Percentiles rank a stretch among this genome's conserved stretches.
These are phyloP conservation scores for Ligdia adustata DNA, from an alignment of 2,888 invertebrate species.

Conservation along the genomic window DNA sequence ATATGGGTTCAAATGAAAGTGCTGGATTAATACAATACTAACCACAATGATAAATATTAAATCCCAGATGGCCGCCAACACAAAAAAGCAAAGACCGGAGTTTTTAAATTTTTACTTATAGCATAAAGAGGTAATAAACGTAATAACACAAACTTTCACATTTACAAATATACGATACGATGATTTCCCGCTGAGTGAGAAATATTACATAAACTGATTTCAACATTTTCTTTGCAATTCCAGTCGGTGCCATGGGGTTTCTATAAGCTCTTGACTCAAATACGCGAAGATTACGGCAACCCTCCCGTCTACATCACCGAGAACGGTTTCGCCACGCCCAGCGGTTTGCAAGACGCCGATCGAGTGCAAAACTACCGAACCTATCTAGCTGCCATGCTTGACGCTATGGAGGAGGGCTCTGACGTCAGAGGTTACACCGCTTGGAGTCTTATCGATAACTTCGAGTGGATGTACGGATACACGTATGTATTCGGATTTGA, in stretches of 20 bases:
- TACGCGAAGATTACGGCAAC: slow-evolving; percentile 74
- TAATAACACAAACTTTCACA: no score
- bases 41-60: no score
- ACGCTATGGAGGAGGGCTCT: slow-evolving; percentile 70
- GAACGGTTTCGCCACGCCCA: slow-evolving; percentile 68
- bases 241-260: slow-evolving; percentile 79
- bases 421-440: slow-evolving; percentile 78
- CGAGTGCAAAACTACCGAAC: slow-evolving; percentile 61
- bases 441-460: slow-evolving; percentile 86
- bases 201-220: no score
- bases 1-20: no score
- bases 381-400: slow-evolving; percentile 65
- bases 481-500: slow-evolving; percentile 54
- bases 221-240: no score
- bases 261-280: slow-evolving; percentile 74
- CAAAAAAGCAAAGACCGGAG: no score
- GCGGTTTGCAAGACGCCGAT: slow-evolving; percentile 63
- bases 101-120: no score
- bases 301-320: slow-evolving; percentile 82
- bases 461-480: slow-evolving; percentile 85
- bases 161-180: no score
- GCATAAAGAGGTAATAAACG: no score
- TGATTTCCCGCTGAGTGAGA: no score
- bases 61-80: no score
- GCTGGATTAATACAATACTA: no score